These are phyloP conservation scores for Dolichopus griseipennis DNA, from an alignment of 2,888 invertebrate genomes.

Conservation along the genomic window DNA sequence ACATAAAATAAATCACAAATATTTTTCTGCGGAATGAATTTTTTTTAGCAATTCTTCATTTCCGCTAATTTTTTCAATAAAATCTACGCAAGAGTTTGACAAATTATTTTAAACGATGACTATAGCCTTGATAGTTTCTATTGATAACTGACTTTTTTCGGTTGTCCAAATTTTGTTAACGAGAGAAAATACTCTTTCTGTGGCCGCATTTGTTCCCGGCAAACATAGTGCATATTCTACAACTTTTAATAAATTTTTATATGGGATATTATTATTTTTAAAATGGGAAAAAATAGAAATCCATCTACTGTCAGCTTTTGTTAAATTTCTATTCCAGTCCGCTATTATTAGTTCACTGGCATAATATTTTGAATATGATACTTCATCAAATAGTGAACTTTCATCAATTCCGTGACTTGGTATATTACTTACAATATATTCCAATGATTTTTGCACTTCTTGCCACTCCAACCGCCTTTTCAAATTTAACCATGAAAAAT, in stretches of 20 bases:
- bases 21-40: too few species aligned
- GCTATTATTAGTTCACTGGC: constrained; percentile 9
- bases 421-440: constrained; percentile 13
- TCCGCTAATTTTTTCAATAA: too few species aligned
- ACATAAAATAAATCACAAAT: too few species aligned
- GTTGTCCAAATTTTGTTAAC: constrained; percentile 16
- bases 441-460: constrained; percentile 11
- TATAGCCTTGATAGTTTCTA: constrained; percentile 12
- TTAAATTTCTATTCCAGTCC: not conserved
- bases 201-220: constrained; percentile 16
- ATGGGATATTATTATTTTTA: constrained; percentile 2
- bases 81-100: too few species aligned
- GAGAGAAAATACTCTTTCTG: constrained; percentile 16
- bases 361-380: constrained; percentile 12
- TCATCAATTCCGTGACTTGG: constrained; percentile 9
- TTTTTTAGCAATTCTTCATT: too few species aligned
- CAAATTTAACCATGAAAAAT: too few species aligned
- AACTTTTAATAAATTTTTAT: constrained; percentile 10
- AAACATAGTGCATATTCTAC: constrained; percentile 15
- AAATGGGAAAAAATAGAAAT: constrained; percentile 10
- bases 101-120: constrained; percentile 7
- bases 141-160: constrained; percentile 14
- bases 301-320: constrained; percentile 11
- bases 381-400: constrained; percentile 7
- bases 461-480: too few species aligned